phyloP scores from a whole-genome alignment of 2,888 invertebrate species.

The Candidula unifasciata region DNA sequence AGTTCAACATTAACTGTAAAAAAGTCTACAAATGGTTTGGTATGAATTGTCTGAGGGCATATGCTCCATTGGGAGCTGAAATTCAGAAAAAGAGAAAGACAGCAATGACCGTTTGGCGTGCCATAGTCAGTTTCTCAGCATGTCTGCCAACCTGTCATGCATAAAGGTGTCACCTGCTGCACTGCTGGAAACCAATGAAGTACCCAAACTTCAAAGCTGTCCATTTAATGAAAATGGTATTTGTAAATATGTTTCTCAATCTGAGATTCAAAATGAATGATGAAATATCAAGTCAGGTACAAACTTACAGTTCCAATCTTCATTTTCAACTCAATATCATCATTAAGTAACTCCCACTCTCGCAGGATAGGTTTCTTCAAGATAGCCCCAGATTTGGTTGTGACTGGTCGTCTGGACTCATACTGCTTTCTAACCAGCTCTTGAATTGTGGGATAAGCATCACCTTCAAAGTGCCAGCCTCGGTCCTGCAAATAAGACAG shows the following conservation, averaged over 20 bases:
- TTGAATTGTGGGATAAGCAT: conserved; percentile 93
- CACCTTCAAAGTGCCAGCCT: conserved; percentile 94
- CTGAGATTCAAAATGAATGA: too few relatives aligned
- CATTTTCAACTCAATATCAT: conserved; percentile 92
- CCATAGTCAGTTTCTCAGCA: background rate
- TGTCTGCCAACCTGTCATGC: background rate
- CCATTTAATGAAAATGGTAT: too few relatives aligned
- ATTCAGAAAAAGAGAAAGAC: too few relatives aligned
- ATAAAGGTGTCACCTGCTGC: background rate
- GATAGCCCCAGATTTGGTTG: conserved; percentile 93
- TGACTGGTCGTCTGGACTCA: conserved; percentile 90
- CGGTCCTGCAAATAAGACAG: conserved; percentile 81
- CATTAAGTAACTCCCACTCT: conserved; percentile 97
- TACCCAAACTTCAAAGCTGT: too few relatives aligned
- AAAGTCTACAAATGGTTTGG: too few relatives aligned
- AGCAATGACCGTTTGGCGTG: too few relatives aligned
- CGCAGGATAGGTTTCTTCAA: conserved; percentile 90
- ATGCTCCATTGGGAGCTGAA: too few relatives aligned
- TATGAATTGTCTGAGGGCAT: too few relatives aligned
- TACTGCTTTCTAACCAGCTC: conserved; percentile 94
- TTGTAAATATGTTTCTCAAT: too few relatives aligned
- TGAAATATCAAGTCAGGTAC: too few relatives aligned
- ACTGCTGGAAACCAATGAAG: too few relatives aligned
- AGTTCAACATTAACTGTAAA: too few relatives aligned
- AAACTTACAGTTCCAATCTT: conserved; percentile 93